phyloP scores from a whole-genome alignment of 2,113 vertebrate genomes.

The Junco hyemalis region DNA sequence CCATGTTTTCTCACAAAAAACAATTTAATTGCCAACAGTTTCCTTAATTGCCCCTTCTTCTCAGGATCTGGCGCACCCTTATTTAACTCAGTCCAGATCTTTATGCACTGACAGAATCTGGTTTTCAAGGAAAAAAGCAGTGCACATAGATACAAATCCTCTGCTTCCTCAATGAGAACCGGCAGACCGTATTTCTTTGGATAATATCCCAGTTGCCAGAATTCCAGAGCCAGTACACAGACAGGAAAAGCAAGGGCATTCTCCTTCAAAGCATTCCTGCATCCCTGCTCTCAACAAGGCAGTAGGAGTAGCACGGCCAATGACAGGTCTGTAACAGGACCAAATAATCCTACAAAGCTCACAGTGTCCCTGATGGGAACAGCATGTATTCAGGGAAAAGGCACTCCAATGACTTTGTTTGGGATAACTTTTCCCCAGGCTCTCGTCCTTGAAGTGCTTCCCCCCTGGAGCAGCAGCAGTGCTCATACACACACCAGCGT shows the following conservation, averaged over 20 bases:
- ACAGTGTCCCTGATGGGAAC: background rate
- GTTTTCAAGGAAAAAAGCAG: background rate
- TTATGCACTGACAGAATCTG: background rate
- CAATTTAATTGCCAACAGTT: background rate
- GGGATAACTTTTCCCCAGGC: background rate
- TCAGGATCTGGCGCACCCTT: background rate
- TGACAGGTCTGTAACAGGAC: background rate
- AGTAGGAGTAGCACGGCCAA: fast-evolving
- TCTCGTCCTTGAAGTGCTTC: background rate
- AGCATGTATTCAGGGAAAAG: background rate
- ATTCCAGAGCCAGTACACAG: background rate
- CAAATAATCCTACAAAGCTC: background rate
- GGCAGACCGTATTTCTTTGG: background rate
- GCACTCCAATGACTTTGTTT: background rate
- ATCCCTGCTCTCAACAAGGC: background rate
- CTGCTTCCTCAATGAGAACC: background rate
- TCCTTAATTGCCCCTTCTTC: background rate
- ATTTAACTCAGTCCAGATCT: background rate
- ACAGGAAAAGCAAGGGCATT: background rate
- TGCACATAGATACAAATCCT: background rate
- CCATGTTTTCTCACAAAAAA: background rate
- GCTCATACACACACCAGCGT: fast-evolving
- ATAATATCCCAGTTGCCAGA: background rate
- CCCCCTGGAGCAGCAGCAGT: background rate
- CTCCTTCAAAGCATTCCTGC: fast-evolving